phyloP scores from a whole-genome alignment of 2,113 vertebrate species.

The Camelus dromedarius region DNA sequence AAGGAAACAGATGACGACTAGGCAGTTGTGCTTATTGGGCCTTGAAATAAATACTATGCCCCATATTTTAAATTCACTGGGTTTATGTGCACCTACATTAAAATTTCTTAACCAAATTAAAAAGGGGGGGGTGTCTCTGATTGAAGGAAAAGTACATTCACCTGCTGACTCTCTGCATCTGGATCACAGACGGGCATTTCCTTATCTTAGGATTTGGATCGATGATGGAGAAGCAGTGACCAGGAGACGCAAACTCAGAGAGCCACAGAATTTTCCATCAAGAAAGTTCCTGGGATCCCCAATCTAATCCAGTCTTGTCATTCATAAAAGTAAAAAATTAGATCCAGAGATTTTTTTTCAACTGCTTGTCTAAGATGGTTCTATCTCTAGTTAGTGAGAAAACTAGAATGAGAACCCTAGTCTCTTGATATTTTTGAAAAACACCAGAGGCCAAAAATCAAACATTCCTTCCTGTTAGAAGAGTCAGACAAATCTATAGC shows the following conservation, averaged over 20 bases:
- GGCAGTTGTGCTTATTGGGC: conserved; percentile 33
- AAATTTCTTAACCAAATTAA: conserved; percentile 60
- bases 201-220: background rate
- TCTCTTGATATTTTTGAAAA: conserved; percentile 19
- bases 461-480: background rate
- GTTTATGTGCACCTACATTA: background rate
- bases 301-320: background rate
- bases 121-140: background rate
- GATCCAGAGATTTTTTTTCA: background rate
- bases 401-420: background rate
- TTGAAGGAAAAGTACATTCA: background rate
- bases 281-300: background rate
- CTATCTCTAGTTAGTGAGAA: background rate
- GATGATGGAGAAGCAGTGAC: background rate
- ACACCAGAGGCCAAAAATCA: background rate
- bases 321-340: background rate
- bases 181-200: background rate
- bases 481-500: conserved; percentile 1
- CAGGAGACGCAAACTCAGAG: background rate
- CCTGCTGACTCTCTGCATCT: background rate
- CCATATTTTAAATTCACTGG: conserved; percentile 18
- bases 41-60: conserved; percentile 23
- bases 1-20: conserved; percentile 39
- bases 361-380: background rate
- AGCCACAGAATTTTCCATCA: background rate